Evolutionary conservation across 2,113 vertebrate species (phyloP), one percentile per base, ranked within the genome.

Genomic region (Cinclus mexicanus): DNA sequence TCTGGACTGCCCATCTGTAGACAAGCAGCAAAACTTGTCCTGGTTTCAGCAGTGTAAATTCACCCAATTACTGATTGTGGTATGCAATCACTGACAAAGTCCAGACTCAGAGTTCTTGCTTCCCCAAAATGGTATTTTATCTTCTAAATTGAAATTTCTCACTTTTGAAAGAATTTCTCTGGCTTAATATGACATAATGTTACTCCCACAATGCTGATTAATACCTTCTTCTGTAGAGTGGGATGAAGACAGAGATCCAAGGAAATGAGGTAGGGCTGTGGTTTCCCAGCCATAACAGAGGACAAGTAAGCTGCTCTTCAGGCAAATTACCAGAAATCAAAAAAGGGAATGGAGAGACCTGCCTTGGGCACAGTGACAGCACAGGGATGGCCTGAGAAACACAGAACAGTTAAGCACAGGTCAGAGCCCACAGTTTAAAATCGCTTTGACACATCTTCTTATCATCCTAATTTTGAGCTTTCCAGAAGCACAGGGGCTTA

Each of bases 91-190:
- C 25, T 31, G 15, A 55, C 11, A 28, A 74, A 79, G 67, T 46
- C 46, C 50, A 46, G 72, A 80, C 26, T 69, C 46, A 49, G 61
- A 91, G 47, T 49, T 64, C 11, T 71, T 76, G 12, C 37, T 60
- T 85, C 28, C 65, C 24, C 41, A 56, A 84, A 78, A 60, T 2
- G 1, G 10, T 57, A 39, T 56, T 87, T 85, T 82, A 64, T 60
- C 57, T 87, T 52, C 44, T 90, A 85, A 93, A 79, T 2, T 71
- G 60, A 87, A 82, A 82, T n/a, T 75, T 41, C 14, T 87, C 49
- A 10, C 19, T n/a, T 49, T 75, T 76, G 74, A 89, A 87, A 81
- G 21, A 63, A 78, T 79, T 91, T 76, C 11, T 71, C 39, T 37
- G 44, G 31, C 20, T 84, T 68, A 89, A 87, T 25, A 26, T 25